These are phyloP conservation scores for Lottia scabra DNA, from an alignment of 2,888 invertebrate genomes.

Conservation along the genomic window DNA sequence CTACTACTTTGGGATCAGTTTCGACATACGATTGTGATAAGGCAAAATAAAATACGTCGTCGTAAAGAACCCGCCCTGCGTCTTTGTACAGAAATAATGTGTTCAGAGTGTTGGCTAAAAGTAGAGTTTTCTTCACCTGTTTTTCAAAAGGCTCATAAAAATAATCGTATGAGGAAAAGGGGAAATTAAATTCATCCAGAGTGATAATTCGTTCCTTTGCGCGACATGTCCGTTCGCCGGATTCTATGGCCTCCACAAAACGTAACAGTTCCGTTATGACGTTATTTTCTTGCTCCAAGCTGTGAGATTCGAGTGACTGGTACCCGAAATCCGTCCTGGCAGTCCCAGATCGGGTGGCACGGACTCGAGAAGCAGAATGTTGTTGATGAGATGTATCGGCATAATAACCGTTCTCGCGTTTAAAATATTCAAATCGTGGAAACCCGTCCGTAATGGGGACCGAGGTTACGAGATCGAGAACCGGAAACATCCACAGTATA, in stretches of 20 bases:
- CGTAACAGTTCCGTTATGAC: neutral
- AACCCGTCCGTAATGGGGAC: neutral
- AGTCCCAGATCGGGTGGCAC: constrained; percentile 1
- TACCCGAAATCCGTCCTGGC: neutral
- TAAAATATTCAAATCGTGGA: constrained; percentile 3
- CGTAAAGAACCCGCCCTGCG: constrained; percentile 23
- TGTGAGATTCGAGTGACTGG: neutral
- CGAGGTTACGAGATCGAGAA: neutral
- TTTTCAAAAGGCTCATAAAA: constrained; percentile 26
- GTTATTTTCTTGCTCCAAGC: neutral
- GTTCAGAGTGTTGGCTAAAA: constrained; percentile 42
- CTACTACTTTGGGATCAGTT: constrained; percentile 42
- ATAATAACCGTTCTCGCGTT: neutral
- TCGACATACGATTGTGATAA: constrained; percentile 44
- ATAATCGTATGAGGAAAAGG: constrained; percentile 18
- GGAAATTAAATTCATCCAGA: constrained; percentile 1
- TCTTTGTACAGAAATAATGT: constrained; percentile 33
- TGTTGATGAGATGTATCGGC: neutral
- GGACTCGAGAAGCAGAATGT: neutral
- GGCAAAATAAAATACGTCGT: constrained; percentile 36
- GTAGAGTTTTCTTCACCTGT: constrained; percentile 37
- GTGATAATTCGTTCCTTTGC: neutral
- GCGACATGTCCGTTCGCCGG: neutral
- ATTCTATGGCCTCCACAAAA: neutral
- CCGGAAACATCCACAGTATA: neutral